Evolutionary conservation across 2,113 vertebrate genomes (phyloP).

Genomic region (Salminus brasiliensis): DNA sequence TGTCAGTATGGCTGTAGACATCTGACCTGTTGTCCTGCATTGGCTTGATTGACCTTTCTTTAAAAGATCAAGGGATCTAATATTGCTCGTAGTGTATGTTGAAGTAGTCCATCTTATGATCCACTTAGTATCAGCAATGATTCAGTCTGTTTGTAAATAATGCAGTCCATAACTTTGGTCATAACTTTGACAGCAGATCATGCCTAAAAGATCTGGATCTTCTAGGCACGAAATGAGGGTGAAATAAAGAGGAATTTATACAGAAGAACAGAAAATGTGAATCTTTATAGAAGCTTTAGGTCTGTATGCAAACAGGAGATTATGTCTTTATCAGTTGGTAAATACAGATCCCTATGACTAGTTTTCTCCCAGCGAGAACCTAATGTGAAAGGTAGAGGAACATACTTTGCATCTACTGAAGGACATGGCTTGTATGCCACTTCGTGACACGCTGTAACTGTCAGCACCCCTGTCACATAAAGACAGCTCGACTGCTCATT

Average conservation of each 20-base stretch:
- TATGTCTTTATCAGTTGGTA: background rate
- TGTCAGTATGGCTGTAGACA: background rate
- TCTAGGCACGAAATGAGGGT: no score
- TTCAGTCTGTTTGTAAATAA: background rate
- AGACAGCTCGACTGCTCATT: constrained; percentile 34
- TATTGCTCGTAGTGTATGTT: background rate
- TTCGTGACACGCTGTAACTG: no score
- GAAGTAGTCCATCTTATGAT: background rate
- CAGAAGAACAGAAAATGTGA: background rate
- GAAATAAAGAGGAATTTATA: background rate
- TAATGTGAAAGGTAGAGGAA: background rate
- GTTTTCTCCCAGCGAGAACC: background rate
- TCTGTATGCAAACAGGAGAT: no score
- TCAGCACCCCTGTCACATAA: background rate
- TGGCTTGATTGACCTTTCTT: background rate
- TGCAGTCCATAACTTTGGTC: no score
- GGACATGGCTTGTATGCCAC: background rate
- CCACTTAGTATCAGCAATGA: background rate
- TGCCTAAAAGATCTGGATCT: background rate
- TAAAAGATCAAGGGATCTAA: background rate
- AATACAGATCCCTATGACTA: no score
- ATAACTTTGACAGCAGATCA: background rate
- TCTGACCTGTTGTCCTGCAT: background rate
- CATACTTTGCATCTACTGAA: background rate
- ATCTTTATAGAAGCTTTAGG: no score